Evolutionary conservation across 2,888 invertebrate species (phyloP), one percentile per base, ranked within the genome.

Genomic region (Xestia xanthographa): DNA sequence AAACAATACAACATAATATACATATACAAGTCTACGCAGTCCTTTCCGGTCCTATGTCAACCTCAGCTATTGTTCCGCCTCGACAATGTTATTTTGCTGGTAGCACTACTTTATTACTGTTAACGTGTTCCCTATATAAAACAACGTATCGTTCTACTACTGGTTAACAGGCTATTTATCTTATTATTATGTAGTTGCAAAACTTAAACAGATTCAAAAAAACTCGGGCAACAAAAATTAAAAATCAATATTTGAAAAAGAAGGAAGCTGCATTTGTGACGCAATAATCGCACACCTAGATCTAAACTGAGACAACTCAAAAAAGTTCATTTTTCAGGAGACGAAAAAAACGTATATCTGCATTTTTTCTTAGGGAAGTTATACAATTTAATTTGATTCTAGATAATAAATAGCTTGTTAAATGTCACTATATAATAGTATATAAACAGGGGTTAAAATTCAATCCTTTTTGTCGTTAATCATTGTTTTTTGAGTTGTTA

Each of bases 11-110:
- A 45, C 17, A 45, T 79, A n/a, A n/a, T n/a, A n/a, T n/a, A n/a
- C n/a, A 38, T 68, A 41, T 53, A 41, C n/a, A 77, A 70, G 12
- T 68, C 17, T 65, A 62, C 26, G 17, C 6, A 17, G 69, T 74
- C 84, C 84, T 41, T 76, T 83, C 73, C 73, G 56, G 65, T 69
- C 76, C 84, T 83, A 69, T 77, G 83, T 83, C 84, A 76, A 80
- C 68, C 58, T 69, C 60, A 8, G 41, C 60, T 66, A 66, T 83
- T 83, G 80, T 80, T 22, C 6, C 65, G 38, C 20, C 63, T 60
- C 53, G 67, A 66, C 68, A 53, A 41, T 83, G 70, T 70, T 79
- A 82, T 82, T 77, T 68, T 72, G 56, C 38, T 56, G 11, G 48
- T 56, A 45, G 6, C 26, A 71, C 68, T 58, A 72, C 71, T 78